phyloP scores from a whole-genome alignment of 2,888 invertebrate genomes.

The Cenopis cana region DNA sequence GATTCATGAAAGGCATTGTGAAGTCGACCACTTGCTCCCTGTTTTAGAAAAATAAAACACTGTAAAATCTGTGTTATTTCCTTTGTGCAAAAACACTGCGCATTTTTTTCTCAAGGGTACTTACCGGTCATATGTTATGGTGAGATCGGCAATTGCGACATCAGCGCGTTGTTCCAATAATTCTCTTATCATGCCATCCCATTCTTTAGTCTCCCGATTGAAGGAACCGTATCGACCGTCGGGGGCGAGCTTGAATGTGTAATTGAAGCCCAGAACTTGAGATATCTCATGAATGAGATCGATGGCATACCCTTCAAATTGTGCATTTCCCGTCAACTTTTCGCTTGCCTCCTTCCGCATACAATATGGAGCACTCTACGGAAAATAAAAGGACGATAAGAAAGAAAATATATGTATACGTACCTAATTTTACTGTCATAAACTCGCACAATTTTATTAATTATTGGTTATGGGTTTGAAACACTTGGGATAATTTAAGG shows the following conservation, averaged over 20 bases:
- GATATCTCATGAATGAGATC: slow-evolving; percentile 98
- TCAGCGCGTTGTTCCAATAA: slow-evolving; percentile 96
- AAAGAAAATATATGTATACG: not conserved
- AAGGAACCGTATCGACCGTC: slow-evolving; percentile 94
- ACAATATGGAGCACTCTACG: slow-evolving; percentile 97
- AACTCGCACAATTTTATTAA: no score
- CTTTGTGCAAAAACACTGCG: slow-evolving; percentile 14
- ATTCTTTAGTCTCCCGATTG: slow-evolving; percentile 93
- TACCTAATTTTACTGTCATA: not conserved
- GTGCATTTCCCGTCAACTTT: slow-evolving; percentile 94
- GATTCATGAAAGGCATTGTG: slow-evolving; percentile 99
- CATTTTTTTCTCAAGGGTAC: slow-evolving; percentile 11
- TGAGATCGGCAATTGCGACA: slow-evolving; percentile 98
- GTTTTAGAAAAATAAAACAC: slow-evolving; percentile 48
- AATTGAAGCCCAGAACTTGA: slow-evolving; percentile 93
- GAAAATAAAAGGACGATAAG: slow-evolving; percentile 52
- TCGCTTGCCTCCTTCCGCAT: slow-evolving; percentile 96
- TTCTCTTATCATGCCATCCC: slow-evolving; percentile 96
- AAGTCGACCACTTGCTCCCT: slow-evolving; percentile 93
- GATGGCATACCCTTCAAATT: slow-evolving; percentile 97
- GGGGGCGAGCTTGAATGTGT: slow-evolving; percentile 93
- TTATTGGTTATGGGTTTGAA: no score
- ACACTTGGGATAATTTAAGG: no score
- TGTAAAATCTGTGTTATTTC: slow-evolving; percentile 6
- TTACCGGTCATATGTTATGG: slow-evolving; percentile 98